phyloP scores from a whole-genome alignment of 2,888 invertebrate species.

The Chloroclystis v-ata region DNA sequence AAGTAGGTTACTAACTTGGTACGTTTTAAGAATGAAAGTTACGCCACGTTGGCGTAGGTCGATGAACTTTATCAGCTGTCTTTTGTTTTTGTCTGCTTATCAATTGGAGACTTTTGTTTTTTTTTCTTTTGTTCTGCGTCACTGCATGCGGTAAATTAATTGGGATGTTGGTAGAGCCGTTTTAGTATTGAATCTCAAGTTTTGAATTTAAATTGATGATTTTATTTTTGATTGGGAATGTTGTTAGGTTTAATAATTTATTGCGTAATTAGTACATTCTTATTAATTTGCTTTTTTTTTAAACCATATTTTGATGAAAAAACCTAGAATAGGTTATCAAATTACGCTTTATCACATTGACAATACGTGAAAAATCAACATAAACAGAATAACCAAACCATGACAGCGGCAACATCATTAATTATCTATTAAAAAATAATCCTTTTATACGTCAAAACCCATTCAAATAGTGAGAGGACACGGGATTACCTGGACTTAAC shows the following conservation, averaged over 20 bases:
- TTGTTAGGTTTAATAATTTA: too few species aligned
- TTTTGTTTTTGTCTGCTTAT: constrained; percentile 67
- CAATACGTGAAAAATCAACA: constrained; percentile 29
- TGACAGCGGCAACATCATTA: constrained; percentile 63
- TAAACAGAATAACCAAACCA: constrained; percentile 38
- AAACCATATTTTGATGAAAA: too few species aligned
- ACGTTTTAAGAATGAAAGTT: constrained; percentile 77
- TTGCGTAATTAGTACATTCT: too few species aligned
- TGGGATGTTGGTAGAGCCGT: too few species aligned
- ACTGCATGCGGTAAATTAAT: background rate
- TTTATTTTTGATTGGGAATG: too few species aligned
- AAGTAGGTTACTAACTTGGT: constrained; percentile 78
- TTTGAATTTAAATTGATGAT: too few species aligned
- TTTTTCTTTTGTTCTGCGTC: constrained; percentile 5
- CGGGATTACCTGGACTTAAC: constrained; percentile 71
- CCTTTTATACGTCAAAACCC: constrained; percentile 72
- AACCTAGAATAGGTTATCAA: background rate
- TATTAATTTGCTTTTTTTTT: too few species aligned
- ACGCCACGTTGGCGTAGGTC: constrained; percentile 76
- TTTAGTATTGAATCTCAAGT: too few species aligned
- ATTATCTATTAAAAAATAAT: constrained; percentile 75
- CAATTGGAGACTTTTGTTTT: constrained; percentile 21
- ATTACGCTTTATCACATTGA: constrained; percentile 6
- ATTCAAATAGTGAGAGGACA: constrained; percentile 65
- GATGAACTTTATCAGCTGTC: constrained; percentile 70